Base-by-base conservation (phyloP, 2,888 invertebrate genomes). In the Leuctra nigra region DNA sequence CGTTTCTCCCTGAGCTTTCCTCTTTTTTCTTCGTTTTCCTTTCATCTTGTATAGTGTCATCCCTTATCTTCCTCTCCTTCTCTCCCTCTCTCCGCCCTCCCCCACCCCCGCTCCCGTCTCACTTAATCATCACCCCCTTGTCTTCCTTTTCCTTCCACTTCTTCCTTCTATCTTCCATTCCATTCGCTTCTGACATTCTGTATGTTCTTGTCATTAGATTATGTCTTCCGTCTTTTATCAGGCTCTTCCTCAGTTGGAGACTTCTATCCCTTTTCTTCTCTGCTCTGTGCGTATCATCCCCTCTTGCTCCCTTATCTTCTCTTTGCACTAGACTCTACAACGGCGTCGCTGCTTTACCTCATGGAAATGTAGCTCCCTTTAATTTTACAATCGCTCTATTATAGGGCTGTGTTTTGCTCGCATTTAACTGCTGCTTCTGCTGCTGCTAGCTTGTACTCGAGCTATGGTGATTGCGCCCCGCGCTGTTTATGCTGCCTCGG, bases 11-110 rank as follows among this genome's bases (percentile, higher is more conserved):
- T 14, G 39, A 7, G 16, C 2, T 20, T 39, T 4, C 39, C 16
- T 39, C 39, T 39, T 16, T 39, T 39, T 39, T 39, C 29, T 29
- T 11, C 29, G 39, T 9, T 16, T 39, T 39, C 39, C 39, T 39
- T 39, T 39, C 39, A 39, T 39, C 39, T 39, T 39, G 39, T 39
- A 20, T 39, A 39, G 39, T 39, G 39, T 39, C 39, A 14, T 39
- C 39, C 39, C 39, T 39, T 39, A 39, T 29, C 29, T 47, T 47
- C 14, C 29, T 4, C 53, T 18, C 2, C 36, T 22, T 16, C 36
- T 2, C 9, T 14, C 53, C 36, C 53, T 24, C 16, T 36, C 53
- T 36, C 16, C 24, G 6, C 14, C 13, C 24, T 29, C 9, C 47
- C 47, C 7, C 14, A 16, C 22, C 47, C 29, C 47, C 47, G 18